phyloP scores from a whole-genome alignment of 2,888 invertebrate species.

The Synanthedon andrenaeformis region DNA sequence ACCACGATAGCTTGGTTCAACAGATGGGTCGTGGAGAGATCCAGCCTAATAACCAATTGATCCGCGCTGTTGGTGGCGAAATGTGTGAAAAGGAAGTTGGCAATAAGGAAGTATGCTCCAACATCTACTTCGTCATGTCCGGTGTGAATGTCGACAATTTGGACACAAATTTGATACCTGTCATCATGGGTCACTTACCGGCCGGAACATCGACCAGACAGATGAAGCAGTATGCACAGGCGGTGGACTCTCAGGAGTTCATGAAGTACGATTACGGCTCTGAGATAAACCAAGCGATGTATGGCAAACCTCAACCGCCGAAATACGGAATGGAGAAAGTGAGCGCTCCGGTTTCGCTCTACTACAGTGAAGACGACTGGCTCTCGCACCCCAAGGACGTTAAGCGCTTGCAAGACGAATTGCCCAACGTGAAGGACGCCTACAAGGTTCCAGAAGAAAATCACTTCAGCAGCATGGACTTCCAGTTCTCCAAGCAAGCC shows the following conservation, averaged over 20 bases:
- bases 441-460: slow-evolving; percentile 66
- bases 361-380: slow-evolving; percentile 73
- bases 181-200: slow-evolving; percentile 65
- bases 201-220: slow-evolving; percentile 69
- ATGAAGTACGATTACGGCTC: slow-evolving; percentile 49
- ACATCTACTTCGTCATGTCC: slow-evolving; percentile 71
- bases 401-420: slow-evolving; percentile 54
- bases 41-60: slow-evolving; percentile 32
- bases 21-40: slow-evolving; percentile 41
- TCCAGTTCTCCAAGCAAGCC: slow-evolving; percentile 49
- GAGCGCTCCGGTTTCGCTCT: slow-evolving; percentile 46
- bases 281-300: slow-evolving; percentile 39
- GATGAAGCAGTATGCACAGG: slow-evolving; percentile 69
- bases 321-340: slow-evolving; percentile 48
- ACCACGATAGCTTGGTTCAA: slow-evolving; percentile 24
- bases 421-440: slow-evolving; percentile 68
- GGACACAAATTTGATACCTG: slow-evolving; percentile 62
- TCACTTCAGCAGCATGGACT: slow-evolving; percentile 52
- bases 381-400: slow-evolving; percentile 73
- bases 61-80: slow-evolving; percentile 38
- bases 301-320: slow-evolving; percentile 41
- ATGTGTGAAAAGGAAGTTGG: slow-evolving; percentile 43
- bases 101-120: slow-evolving; percentile 67
- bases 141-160: slow-evolving; percentile 66
- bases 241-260: slow-evolving; percentile 38